Evolutionary conservation across 2,113 vertebrate species (phyloP).

Genomic region (Neoarius graeffei): DNA sequence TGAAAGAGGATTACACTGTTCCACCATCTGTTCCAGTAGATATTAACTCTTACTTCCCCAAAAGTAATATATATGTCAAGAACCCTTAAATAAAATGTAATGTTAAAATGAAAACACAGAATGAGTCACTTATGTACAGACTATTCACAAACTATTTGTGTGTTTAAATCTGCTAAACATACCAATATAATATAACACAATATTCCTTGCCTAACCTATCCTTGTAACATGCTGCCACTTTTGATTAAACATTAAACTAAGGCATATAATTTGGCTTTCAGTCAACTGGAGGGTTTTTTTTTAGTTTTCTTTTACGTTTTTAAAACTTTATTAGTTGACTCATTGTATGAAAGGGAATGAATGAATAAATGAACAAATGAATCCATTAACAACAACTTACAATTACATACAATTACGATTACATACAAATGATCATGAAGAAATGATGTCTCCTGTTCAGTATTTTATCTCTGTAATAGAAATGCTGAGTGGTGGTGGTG

Average conservation of each 20-base stretch:
- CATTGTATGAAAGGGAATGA: neutral
- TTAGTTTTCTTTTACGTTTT: neutral
- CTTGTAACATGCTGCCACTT: neutral
- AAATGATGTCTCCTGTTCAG: no score
- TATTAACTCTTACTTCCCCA: constrained; percentile 50
- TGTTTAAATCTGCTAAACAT: neutral
- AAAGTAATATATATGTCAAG: constrained; percentile 3
- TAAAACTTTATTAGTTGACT: neutral
- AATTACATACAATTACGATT: no score
- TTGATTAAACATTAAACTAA: neutral
- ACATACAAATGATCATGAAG: no score
- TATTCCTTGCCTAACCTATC: neutral
- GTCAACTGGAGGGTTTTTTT: neutral
- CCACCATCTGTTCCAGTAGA: constrained; percentile 55
- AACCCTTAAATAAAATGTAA: neutral
- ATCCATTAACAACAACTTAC: no score
- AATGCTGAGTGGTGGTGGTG: no score
- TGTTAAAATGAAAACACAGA: neutral
- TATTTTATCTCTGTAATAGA: no score
- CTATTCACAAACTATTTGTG: neutral
- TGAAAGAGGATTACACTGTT: constrained; percentile 61
- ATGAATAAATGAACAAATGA: no score
- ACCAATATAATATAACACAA: neutral
- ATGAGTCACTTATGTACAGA: neutral
- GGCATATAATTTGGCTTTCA: neutral